These are phyloP conservation scores for Camelus dromedarius DNA, from an alignment of 2,113 vertebrate species.

Conservation along the genomic window DNA sequence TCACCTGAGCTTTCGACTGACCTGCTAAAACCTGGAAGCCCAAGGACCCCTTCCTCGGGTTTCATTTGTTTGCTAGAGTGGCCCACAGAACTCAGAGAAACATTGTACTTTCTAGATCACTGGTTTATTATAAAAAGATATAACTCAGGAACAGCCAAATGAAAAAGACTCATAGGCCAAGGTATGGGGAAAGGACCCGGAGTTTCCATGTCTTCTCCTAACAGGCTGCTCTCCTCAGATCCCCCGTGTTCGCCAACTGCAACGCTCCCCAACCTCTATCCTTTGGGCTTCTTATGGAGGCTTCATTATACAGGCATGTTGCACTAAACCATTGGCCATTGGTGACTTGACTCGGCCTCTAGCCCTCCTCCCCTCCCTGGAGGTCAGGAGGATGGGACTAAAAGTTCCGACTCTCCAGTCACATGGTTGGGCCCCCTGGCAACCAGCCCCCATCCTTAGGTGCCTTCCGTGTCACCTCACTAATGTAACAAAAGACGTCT, in stretches of 20 bases:
- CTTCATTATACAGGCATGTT: background rate
- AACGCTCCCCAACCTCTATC: background rate
- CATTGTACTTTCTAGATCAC: background rate
- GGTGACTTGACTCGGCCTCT: background rate
- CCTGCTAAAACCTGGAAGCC: background rate
- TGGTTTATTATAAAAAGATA: background rate
- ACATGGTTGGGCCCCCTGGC: background rate
- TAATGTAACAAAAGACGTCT: background rate
- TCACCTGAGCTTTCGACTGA: background rate
- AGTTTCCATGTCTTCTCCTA: background rate
- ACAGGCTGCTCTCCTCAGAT: background rate
- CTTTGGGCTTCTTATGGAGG: background rate
- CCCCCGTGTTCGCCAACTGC: background rate
- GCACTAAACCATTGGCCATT: background rate
- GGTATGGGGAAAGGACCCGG: background rate
- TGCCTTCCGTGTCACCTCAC: background rate
- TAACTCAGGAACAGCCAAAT: background rate
- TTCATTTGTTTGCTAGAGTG: background rate
- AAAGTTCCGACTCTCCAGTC: background rate
- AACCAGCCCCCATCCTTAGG: background rate
- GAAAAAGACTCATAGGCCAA: background rate
- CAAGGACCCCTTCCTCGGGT: background rate
- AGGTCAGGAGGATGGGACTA: background rate
- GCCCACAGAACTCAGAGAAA: background rate
- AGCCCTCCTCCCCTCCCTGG: background rate